These are phyloP conservation scores for Nestor notabilis DNA, from an alignment of 2,113 vertebrate genomes.

Conservation along the genomic window DNA sequence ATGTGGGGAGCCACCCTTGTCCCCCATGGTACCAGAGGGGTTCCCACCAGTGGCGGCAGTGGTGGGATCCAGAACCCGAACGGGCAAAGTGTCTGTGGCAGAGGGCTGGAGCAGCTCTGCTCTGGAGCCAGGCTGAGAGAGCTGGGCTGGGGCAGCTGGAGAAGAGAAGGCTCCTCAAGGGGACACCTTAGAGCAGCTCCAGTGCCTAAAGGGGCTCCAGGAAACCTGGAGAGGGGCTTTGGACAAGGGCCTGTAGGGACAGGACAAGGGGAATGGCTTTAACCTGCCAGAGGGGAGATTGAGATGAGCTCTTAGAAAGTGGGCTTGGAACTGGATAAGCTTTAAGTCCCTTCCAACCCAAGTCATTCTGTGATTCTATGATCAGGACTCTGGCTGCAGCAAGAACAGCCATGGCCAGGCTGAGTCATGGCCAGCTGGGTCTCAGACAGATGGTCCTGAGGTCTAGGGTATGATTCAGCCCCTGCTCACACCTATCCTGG, in stretches of 20 bases:
- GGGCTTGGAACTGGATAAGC: too few relatives aligned
- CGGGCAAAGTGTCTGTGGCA: neutral
- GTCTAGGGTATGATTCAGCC: neutral
- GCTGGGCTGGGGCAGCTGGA: neutral
- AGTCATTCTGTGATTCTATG: too few relatives aligned
- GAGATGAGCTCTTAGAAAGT: too few relatives aligned
- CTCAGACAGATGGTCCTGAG: neutral
- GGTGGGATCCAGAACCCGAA: neutral
- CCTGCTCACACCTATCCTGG: neutral
- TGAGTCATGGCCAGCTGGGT: neutral
- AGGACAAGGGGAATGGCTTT: too few relatives aligned
- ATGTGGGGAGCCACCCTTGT: rapidly evolving
- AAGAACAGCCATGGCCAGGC: neutral
- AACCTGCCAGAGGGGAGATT: too few relatives aligned
- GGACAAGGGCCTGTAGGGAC: too few relatives aligned
- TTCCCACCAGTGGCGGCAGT: neutral
- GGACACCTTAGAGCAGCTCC: too few relatives aligned
- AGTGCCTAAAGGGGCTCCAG: too few relatives aligned
- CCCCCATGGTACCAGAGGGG: rapidly evolving
- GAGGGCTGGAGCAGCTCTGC: neutral
- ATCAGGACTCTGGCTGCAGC: too few relatives aligned
- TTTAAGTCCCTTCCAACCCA: too few relatives aligned
- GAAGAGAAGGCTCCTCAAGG: neutral
- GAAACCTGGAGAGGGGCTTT: too few relatives aligned
- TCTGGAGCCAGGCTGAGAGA: neutral